Percentiles rank a stretch among this genome's conserved stretches.
Conservation (phyloP, 2,888 invertebrate genomes). For the Eilema depressum region DNA sequence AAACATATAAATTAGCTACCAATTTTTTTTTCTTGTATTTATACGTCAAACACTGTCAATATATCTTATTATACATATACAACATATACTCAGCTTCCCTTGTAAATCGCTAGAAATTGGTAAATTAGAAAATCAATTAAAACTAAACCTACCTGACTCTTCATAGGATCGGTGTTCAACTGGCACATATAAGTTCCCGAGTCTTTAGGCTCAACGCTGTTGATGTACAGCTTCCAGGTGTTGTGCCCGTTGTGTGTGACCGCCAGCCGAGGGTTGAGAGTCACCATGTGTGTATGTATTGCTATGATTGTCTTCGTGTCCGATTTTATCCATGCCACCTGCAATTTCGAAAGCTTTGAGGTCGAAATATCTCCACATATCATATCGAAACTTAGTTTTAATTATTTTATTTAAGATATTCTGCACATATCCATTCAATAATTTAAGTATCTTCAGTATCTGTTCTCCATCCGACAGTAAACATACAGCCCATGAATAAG, state of each 20-base stretch:
- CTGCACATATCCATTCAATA: too few species aligned
- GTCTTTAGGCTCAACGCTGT: slow-evolving; percentile 95
- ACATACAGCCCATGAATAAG: too few species aligned
- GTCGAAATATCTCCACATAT: background rate
- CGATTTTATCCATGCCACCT: slow-evolving; percentile 97
- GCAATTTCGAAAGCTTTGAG: slow-evolving; percentile 46
- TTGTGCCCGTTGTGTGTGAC: slow-evolving; percentile 97
- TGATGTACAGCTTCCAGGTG: slow-evolving; percentile 96
- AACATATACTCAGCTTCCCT: too few species aligned
- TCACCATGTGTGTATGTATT: slow-evolving; percentile 96
- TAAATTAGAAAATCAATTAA: background rate
- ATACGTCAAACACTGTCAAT: too few species aligned
- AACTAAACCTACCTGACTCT: slow-evolving; percentile 90
- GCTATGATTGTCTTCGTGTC: slow-evolving; percentile 96
- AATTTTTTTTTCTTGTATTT: too few species aligned
- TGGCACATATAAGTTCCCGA: slow-evolving; percentile 98
- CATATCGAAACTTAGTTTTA: background rate
- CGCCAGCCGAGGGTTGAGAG: slow-evolving; percentile 93
- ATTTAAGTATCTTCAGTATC: too few species aligned
- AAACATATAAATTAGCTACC: too few species aligned
- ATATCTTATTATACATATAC: too few species aligned
- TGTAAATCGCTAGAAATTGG: too few species aligned
- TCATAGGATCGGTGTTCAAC: slow-evolving; percentile 96
- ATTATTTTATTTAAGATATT: too few species aligned
- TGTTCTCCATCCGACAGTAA: too few species aligned